Evolutionary conservation across 2,113 vertebrate genomes (phyloP), one percentile per base, ranked within the genome.

Genomic region (Corapipo altera): DNA sequence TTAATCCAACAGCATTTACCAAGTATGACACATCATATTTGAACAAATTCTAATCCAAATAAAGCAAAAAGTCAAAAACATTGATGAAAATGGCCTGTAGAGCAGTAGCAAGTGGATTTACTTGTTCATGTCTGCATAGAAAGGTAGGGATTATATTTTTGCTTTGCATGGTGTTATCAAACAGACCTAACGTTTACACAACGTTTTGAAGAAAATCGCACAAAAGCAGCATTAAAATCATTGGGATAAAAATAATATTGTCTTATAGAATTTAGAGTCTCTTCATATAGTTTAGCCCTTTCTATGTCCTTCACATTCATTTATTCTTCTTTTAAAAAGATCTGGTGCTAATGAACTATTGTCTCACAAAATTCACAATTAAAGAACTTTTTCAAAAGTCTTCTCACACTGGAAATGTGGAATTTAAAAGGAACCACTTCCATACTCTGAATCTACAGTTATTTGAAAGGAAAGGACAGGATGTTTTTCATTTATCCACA

Each of bases 401-500:
- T 77, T 88, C 89, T 95, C 93, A 90, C 43, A 59, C 30, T 88
- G 43, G 43, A 84, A 67, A 74, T 19, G 67, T 26, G 52, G 79
- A 72, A 80, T 93, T 85, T 71, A 28, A 80, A 90, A 49, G 44
- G 67, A 80, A 41, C 77, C 35, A 22, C 79, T 90, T 58, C 93
- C 82, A 91, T 93, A 71, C 82, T 48, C 65, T 88, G 88, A 73
- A 73, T 35, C 78, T 91, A 46, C 85, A 93, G 72, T 52, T 37
- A 86, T 48, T 57, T 95, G 93, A 88, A 94, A 75, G 82, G 85
- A 95, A 95, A 84, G 85, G 51, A 94, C 85, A 91, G 93, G 96
- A 94, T 95, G 89, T 85, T 93, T 96, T 95, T 76, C 87, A 94
- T 93, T 94, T 94, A 82, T 48, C 81, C 93, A 28, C 75, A 77